Percentiles rank a stretch among this genome's conserved stretches.
phyloP scores from a whole-genome alignment of 1,140 invertebrate species.

The Drosophila tani region DNA sequence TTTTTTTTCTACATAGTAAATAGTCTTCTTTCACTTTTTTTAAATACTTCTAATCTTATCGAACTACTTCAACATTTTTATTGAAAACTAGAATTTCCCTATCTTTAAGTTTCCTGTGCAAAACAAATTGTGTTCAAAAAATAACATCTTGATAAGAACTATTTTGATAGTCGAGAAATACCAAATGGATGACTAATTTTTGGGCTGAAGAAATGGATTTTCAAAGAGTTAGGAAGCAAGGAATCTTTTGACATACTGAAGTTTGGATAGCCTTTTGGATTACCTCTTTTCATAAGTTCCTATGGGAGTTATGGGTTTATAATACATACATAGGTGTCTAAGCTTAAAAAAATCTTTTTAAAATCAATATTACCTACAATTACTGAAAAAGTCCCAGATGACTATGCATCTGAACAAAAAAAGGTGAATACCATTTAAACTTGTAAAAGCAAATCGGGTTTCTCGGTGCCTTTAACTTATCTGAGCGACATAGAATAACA shows the following conservation, averaged over 20 bases:
- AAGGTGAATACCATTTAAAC: too few species aligned
- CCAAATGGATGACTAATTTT: background rate
- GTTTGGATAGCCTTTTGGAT: background rate
- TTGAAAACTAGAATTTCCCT: conserved; percentile 11
- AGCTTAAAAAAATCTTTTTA: too few species aligned
- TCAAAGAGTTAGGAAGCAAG: background rate
- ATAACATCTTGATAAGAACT: background rate
- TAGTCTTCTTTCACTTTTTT: conserved; percentile 5
- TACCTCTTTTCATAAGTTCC: too few species aligned
- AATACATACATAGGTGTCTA: too few species aligned
- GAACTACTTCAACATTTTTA: background rate
- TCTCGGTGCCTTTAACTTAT: too few species aligned
- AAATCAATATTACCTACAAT: too few species aligned
- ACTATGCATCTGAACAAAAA: too few species aligned
- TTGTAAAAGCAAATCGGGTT: too few species aligned
- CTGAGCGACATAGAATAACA: too few species aligned
- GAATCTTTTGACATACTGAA: background rate
- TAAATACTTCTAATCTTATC: conserved; percentile 3
- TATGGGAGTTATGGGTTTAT: too few species aligned
- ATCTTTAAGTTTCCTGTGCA: conserved; percentile 1
- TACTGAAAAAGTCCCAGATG: too few species aligned
- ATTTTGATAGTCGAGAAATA: background rate
- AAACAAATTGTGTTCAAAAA: background rate
- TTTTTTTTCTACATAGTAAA: background rate
- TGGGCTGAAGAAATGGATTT: background rate